Base-by-base conservation (phyloP, 2,888 invertebrate species). In the Alsophila aescularia region DNA sequence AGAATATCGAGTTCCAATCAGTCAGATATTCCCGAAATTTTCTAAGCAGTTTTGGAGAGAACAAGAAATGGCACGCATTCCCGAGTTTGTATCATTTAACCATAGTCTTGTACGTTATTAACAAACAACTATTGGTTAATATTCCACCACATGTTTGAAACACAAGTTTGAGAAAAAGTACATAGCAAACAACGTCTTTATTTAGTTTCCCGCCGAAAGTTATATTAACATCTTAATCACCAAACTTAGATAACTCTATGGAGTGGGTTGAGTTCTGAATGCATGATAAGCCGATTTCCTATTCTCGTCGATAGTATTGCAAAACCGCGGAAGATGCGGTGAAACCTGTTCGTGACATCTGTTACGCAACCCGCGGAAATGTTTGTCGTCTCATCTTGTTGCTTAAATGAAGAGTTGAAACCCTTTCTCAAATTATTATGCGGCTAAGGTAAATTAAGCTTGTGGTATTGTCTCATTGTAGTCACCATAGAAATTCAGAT, bases 301-400 rank as follows among this genome's bases (percentile, higher is more conserved):
- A 69, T 71, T 67, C 60, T 69, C 64, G 66, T 65, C 65, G 66
- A 69, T 65, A 70, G 66, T 70, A 57, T 79, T 83, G 74, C 78
- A 74, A 83, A 79, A 83, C 69, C 66, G 62, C 77, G 80, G 79
- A 82, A 81, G 76, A 58, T 67, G 62, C 58, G 54, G 77, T 63
- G 80, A 81, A 83, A 79, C 77, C 66, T 56, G 78, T 63, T 29
- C 15, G 45, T 67, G 68, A 63, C 70, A 67, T 45, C 54, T 27
- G 40, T 79, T 79, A 66, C 68, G 67, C 67, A 80, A 81, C 52
- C 39, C 42, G 58, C 68, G 73, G 70, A 73, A 75, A 66, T 59
- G 63, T 64, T 70, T 71, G 71, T 71, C 73, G 69, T 67, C 59
- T 66, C 60, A 60, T 49, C 60, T 58, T 52, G 54, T 51, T 55